A percentile compares a stretch with the other conserved stretches of the same genome.
Evolutionary conservation across 2,888 invertebrate species (phyloP).

Genomic region (Aleiodes testaceus): DNA sequence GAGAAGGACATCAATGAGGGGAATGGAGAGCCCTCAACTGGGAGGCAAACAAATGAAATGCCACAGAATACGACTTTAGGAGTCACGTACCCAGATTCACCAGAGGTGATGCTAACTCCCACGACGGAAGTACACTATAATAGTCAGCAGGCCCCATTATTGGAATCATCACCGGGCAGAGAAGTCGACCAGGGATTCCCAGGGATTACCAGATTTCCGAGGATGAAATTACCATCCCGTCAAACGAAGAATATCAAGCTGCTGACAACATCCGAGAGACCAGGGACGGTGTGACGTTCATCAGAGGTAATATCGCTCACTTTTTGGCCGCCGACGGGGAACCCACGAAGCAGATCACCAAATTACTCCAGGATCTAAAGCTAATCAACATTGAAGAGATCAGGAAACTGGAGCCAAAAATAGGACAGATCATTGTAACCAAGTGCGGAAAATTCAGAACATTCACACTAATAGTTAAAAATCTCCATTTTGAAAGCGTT

Average conservation of each 20-base stretch:
- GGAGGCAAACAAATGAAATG: no score
- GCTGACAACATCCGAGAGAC: neutral
- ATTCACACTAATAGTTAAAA: neutral
- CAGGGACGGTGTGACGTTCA: neutral
- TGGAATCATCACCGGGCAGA: no score
- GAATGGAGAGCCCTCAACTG: no score
- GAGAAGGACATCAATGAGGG: no score
- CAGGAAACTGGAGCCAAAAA: neutral
- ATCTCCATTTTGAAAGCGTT: neutral
- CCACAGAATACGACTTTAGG: no score
- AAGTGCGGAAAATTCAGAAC: neutral
- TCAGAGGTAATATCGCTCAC: neutral
- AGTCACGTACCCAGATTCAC: no score
- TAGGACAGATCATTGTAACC: neutral
- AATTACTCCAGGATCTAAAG: neutral
- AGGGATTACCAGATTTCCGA: neutral
- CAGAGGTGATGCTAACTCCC: no score
- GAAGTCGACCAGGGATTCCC: no score
- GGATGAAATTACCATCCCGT: neutral
- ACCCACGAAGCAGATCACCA: neutral
- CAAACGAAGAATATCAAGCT: neutral
- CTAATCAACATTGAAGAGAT: neutral
- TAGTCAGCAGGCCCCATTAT: no score
- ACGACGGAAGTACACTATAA: no score
- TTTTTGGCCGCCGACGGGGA: neutral